These are phyloP conservation scores for Pinctada fucata DNA, from an alignment of 2,888 invertebrate species.

Conservation along the genomic window DNA sequence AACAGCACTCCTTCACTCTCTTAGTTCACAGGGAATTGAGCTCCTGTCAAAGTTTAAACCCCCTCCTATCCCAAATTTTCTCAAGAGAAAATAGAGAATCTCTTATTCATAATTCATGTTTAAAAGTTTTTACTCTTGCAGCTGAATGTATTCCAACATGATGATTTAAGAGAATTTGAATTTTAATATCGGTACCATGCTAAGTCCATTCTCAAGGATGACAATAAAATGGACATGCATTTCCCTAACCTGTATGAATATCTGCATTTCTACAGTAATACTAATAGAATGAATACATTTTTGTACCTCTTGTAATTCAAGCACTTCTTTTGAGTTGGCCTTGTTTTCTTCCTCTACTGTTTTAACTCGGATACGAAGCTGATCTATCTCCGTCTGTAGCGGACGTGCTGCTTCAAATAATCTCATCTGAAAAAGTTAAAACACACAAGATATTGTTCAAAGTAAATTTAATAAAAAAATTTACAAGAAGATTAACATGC, in stretches of 20 bases:
- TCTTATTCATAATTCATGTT: no score
- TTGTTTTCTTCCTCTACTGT: conserved; percentile 63
- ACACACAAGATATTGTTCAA: neutral
- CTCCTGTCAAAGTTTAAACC: no score
- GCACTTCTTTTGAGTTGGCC: conserved; percentile 53
- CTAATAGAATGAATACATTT: neutral
- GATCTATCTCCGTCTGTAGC: conserved; percentile 68
- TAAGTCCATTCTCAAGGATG: neutral
- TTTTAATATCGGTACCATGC: neutral
- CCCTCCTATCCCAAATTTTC: no score
- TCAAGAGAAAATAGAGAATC: no score
- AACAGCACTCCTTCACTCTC: no score
- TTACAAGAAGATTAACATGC: no score
- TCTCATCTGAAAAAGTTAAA: conserved; percentile 59
- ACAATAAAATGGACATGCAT: neutral
- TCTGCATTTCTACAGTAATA: neutral
- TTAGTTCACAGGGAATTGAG: no score
- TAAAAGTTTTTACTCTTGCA: no score
- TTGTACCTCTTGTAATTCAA: conserved; percentile 64
- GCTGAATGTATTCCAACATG: no score
- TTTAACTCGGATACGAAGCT: conserved; percentile 62
- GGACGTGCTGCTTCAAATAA: conserved; percentile 71
- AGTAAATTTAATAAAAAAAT: neutral
- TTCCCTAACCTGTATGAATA: neutral
- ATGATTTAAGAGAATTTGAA: neutral